Base-by-base conservation (phyloP, 2,888 invertebrate species). In the Leptopterna dolabrata region DNA sequence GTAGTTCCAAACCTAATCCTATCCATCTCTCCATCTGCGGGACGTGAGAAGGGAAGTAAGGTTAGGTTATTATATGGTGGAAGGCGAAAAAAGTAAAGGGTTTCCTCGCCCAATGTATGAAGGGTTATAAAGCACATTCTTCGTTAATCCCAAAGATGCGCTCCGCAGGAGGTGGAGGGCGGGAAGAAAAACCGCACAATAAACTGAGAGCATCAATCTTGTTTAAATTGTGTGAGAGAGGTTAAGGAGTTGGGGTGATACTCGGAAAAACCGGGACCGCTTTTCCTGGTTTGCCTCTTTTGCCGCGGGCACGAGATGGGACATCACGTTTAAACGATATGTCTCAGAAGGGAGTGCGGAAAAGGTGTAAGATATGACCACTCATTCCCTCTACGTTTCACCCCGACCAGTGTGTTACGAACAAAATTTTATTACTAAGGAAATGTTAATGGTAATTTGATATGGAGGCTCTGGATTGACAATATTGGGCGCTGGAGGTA, bases 191-290 rank as follows among this genome's bases (percentile, higher is more conserved):
- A 47, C 43, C 78, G 19, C 78, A 78, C 78, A 78, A 78, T 78
- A 78, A 78, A 78, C 45, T 78, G 45, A 19, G 45, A 47, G 78
- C 45, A 78, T 78, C 78, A 78, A 78, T 78, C 78, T 78, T 78
- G 78, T 78, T 78, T 78, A 78, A 78, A 47, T 45, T 78, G 78
- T 19, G 78, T 24, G 78, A 36, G 78, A 45, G 45, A 43, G 45
- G 41, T 76, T n/a, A 63, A 63, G 63, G 63, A 63, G 63, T 27
- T 9, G 63, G 63, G 63, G 51, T n/a, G 51, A n/a, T 16, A n/a
- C n/a, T n/a, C 51, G 51, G 63, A 24, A 24, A 63, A 63, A n/a
- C 63, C 63, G 19, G 24, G 63, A 63, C 24, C 63, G 63, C 63
- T 11, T 19, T 63, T 63, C 63, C 63, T 63, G 63, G 63, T 24